Percentiles rank a stretch among this genome's conserved stretches.
Evolutionary conservation across 2,888 invertebrate genomes (phyloP).

Genomic region (Eupithecia tripunctaria): DNA sequence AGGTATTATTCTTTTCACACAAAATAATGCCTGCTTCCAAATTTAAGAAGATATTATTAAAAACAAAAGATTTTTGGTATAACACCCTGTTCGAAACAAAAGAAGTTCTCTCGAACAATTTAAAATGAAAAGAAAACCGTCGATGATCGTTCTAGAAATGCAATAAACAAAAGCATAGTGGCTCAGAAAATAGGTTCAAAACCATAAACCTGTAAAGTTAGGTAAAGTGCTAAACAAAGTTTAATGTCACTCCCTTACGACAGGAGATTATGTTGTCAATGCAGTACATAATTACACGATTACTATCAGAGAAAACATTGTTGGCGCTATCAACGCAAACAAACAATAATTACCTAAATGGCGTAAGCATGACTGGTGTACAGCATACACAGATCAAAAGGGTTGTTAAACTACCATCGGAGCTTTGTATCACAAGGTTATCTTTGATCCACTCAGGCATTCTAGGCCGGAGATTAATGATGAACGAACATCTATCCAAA

Average conservation of each 20-base stretch:
- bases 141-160: not conserved
- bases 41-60: too few species aligned
- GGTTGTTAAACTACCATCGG: not conserved
- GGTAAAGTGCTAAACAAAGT: constrained; percentile 10
- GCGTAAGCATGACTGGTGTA: not conserved
- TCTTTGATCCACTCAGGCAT: not conserved
- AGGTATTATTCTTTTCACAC: not conserved
- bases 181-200: not conserved
- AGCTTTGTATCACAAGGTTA: constrained; percentile 4
- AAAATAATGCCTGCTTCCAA: not conserved
- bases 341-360: constrained; percentile 9
- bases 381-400: not conserved
- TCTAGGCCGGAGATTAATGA: not conserved
- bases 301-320: constrained; percentile 12
- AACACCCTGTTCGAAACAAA: not conserved
- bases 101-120: not conserved
- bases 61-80: too few species aligned
- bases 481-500: not conserved
- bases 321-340: constrained; percentile 10
- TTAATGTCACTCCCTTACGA: constrained; percentile 11
- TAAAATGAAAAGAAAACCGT: not conserved
- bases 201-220: not conserved
- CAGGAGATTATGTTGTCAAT: constrained; percentile 19
- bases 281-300: constrained; percentile 6
- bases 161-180: not conserved